Conservation (phyloP, 2,888 invertebrate genomes). For the Melieria omissa region DNA sequence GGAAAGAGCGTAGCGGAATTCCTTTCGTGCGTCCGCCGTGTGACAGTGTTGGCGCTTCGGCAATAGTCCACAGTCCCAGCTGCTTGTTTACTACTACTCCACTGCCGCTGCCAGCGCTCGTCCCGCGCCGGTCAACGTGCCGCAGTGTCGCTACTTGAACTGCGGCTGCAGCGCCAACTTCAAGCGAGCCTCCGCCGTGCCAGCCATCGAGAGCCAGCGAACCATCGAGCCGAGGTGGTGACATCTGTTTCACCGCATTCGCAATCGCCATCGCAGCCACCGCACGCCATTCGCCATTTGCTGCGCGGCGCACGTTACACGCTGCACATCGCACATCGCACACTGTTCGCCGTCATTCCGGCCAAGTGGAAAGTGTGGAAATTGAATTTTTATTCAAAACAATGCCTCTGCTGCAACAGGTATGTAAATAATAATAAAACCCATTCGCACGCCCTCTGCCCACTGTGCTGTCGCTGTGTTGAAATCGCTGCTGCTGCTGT, state of each 20-base stretch:
- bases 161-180: slow-evolving; percentile 1
- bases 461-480: background rate
- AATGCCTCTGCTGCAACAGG: slow-evolving; percentile 67
- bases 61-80: background rate
- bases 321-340: background rate
- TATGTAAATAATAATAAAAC: slow-evolving; percentile 63
- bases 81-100: background rate
- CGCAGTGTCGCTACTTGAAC: background rate
- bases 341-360: background rate
- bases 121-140: background rate
- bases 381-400: slow-evolving; percentile 66
- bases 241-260: slow-evolving; percentile 59
- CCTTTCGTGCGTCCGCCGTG: background rate
- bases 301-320: background rate
- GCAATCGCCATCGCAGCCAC: background rate
- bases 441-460: slow-evolving; percentile 35
- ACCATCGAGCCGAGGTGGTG: slow-evolving; percentile 48
- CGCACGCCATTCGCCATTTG: background rate
- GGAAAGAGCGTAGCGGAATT: too few relatives aligned
- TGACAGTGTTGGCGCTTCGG: background rate
- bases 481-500: background rate
- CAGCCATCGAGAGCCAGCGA: slow-evolving; percentile 14
- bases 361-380: slow-evolving; percentile 61
- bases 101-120: background rate
- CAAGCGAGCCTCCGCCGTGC: slow-evolving; percentile 31